Evolutionary conservation across 2,888 invertebrate species (phyloP), one percentile per base, ranked within the genome.

Genomic region (Phortica magna): DNA sequence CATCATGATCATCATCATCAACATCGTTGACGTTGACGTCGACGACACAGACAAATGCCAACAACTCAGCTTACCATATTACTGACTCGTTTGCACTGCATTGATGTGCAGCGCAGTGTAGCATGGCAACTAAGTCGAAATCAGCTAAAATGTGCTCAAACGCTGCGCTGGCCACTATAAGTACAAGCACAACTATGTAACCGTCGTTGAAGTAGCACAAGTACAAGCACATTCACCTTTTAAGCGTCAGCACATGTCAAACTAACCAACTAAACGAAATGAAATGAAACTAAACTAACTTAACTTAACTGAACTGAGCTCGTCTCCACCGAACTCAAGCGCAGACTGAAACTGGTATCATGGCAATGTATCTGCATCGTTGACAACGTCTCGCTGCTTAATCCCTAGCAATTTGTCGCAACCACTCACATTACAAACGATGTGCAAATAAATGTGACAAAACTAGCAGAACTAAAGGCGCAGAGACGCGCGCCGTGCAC

Each of bases 361-460:
- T 48, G 19, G 61, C 9, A 61, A 17, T 19, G 22, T 22, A 61
- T 61, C 61, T 22, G 48, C 48, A 12, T 48, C 48, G 14, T 48
- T 48, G 48, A 31, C 31, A 31, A 31, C 55, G 55, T 61, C 19
- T 17, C 61, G 61, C 22, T 61, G 80, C 74, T 39, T 81, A 88
- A 88, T 85, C 83, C 85, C 83, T 78, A 84, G 82, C 87, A 88
- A 85, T 85, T 85, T 88, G 85, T 85, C 81, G 83, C 82, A 88
- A 84, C 88, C 84, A 81, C 84, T 86, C 88, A 83, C 83, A 85
- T 85, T 85, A 86, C 85, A 85, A 65, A 65, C 17, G 65, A 65
- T 65, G 65, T 65, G 65, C 65, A 65, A 41, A 65, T 65, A 65
- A 22, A 64, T 31, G 39, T 41, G 65, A 22, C 10, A 61, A 22